phyloP scores from a whole-genome alignment of 2,113 vertebrate species.

The Procavia capensis region DNA sequence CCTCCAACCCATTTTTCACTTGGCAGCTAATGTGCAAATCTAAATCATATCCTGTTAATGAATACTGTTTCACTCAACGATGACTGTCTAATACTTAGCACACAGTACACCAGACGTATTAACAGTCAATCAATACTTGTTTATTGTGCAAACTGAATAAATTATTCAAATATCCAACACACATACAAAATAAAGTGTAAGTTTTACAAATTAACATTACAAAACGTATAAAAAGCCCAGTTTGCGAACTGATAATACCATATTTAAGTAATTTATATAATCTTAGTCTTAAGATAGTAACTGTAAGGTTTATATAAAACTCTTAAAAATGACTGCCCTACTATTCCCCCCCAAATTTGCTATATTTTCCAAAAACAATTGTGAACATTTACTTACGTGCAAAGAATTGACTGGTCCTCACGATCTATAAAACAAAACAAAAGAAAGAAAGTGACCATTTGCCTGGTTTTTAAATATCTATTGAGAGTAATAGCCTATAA shows the following conservation, averaged over 20 bases:
- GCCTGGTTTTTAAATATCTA: background rate
- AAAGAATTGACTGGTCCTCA: conserved; percentile 99
- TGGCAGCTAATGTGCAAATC: background rate
- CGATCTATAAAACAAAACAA: conserved; percentile 92
- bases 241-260: background rate
- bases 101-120: background rate
- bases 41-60: background rate
- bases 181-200: background rate
- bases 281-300: background rate
- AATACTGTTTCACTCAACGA: background rate
- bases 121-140: background rate
- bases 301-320: background rate
- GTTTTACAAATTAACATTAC: background rate
- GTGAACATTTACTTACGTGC: conserved; percentile 94
- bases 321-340: conserved; percentile 6
- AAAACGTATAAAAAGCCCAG: conserved; percentile 14
- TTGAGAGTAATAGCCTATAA: background rate
- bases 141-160: background rate
- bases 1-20: background rate
- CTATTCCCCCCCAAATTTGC: background rate
- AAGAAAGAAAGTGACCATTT: conserved; percentile 77
- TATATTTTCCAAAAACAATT: conserved; percentile 47
- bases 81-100: background rate
- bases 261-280: conserved; percentile 4
- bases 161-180: background rate